Evolutionary conservation across 2,888 invertebrate species (phyloP).

Genomic region (Dyspetes luteomarginatus): DNA sequence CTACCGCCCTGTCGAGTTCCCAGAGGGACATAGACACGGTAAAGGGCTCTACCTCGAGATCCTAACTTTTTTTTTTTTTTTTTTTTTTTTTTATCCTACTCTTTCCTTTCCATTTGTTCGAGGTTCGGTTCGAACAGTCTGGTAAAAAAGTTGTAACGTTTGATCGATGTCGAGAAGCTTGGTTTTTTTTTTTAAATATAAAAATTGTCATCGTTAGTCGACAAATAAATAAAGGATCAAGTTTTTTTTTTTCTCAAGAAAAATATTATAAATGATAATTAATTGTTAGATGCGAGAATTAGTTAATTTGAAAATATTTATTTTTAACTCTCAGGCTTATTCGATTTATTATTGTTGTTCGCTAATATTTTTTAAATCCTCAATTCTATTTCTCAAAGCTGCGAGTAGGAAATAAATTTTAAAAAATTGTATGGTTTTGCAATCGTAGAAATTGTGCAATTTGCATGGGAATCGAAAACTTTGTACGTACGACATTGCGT

Average conservation of each 20-base stretch:
- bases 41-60: constrained; percentile 25
- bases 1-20: constrained; percentile 35
- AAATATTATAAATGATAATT: background rate
- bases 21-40: constrained; percentile 27
- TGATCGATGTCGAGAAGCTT: no score
- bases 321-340: no score
- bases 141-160: no score
- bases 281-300: no score
- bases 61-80: background rate
- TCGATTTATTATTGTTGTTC: background rate
- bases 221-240: background rate
- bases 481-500: background rate
- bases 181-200: no score
- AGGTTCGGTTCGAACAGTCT: no score
- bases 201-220: no score
- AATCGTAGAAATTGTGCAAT: constrained; percentile 9
- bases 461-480: constrained; percentile 10
- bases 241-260: background rate
- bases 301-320: no score
- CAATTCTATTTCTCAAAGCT: background rate
- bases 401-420: background rate
- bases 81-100: background rate
- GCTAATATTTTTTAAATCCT: background rate
- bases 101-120: no score
- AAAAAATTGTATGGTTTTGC: background rate